phyloP scores from a whole-genome alignment of 2,113 vertebrate genomes.

The Paradoxurus hermaphroditus region DNA sequence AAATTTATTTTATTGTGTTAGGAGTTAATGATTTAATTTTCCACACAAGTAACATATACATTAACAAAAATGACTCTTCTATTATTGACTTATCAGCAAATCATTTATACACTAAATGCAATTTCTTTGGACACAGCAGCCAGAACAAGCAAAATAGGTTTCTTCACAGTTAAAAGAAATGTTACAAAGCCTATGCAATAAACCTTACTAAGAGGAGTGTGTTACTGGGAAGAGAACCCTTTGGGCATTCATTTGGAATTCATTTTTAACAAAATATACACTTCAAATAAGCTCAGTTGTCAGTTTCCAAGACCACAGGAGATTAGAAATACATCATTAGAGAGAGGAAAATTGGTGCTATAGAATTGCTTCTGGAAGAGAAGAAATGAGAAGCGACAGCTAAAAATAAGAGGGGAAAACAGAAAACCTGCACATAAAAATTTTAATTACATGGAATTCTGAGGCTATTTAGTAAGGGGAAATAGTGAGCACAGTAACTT shows the following conservation, averaged over 20 bases:
- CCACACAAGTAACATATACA: background rate
- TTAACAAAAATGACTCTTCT: background rate
- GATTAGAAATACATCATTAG: conserved; percentile 18
- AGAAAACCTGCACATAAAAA: background rate
- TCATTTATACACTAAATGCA: background rate
- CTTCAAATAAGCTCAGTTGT: conserved; percentile 51
- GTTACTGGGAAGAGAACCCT: conserved; percentile 10
- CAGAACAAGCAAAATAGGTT: background rate
- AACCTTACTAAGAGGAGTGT: background rate
- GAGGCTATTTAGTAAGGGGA: background rate
- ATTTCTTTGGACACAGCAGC: background rate
- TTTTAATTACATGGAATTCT: background rate
- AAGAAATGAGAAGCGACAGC: conserved; percentile 40
- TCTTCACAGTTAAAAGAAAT: conserved; percentile 16
- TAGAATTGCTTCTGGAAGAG: background rate
- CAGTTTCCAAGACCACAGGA: background rate
- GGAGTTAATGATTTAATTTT: conserved; percentile 19
- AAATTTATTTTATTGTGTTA: background rate
- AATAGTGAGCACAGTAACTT: conserved; percentile 7
- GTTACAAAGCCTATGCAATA: background rate
- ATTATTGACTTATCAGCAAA: background rate
- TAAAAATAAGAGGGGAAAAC: background rate
- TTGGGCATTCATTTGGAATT: conserved; percentile 45
- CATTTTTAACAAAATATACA: conserved; percentile 27
- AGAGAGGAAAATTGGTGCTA: background rate